Evolutionary conservation across 2,888 invertebrate species (phyloP).

Genomic region (Heliothis peltigera): DNA sequence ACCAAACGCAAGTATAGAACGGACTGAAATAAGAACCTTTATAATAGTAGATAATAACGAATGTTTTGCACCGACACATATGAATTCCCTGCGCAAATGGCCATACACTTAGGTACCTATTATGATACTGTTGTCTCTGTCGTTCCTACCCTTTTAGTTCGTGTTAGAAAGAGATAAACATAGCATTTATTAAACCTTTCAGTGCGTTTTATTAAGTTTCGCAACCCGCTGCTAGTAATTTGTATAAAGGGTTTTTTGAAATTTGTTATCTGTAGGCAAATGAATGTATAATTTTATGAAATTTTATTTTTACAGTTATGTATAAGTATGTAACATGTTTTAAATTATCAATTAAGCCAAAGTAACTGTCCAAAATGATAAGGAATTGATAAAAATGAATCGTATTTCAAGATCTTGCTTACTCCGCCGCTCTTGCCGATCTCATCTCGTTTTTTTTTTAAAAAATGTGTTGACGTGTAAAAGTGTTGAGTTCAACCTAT

Average conservation of each 20-base stretch:
- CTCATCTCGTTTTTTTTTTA: no score
- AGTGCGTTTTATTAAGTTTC: constrained; percentile 49
- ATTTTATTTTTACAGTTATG: constrained; percentile 13
- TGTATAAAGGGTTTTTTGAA: constrained; percentile 26
- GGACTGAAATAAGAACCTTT: constrained; percentile 50
- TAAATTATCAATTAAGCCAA: no score
- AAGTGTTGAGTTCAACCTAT: no score
- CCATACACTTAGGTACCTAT: constrained; percentile 38
- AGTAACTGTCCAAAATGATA: no score
- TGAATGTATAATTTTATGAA: constrained; percentile 18
- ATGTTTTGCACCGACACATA: constrained; percentile 53
- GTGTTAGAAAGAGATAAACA: constrained; percentile 8
- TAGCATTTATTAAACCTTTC: constrained; percentile 27
- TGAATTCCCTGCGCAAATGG: constrained; percentile 42
- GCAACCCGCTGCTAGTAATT: constrained; percentile 39
- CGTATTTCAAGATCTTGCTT: no score
- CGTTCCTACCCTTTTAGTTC: neutral
- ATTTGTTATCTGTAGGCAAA: constrained; percentile 12
- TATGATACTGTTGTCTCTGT: constrained; percentile 26
- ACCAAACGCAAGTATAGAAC: constrained; percentile 48
- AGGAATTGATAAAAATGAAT: no score
- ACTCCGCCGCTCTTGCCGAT: no score
- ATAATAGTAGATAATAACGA: constrained; percentile 55
- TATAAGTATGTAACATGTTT: neutral
- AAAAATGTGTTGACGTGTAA: no score